Conservation (phyloP, 2,797 vertebrate genomes). For the Chiroxiphia lanceolata region DNA sequence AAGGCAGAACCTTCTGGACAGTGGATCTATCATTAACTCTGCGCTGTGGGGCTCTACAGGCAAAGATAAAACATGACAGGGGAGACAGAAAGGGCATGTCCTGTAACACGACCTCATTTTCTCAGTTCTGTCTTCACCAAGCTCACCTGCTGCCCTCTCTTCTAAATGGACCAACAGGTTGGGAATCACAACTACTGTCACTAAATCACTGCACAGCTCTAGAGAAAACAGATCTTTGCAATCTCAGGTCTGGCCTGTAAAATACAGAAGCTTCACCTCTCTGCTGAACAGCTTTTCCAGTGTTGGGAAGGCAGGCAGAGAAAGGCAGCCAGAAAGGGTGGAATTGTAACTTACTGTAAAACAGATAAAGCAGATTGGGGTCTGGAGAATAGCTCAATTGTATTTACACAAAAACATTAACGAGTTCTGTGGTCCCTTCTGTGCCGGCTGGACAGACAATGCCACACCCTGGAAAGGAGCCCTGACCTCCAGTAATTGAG, state of each 20-base stretch:
- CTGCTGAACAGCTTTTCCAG: background rate
- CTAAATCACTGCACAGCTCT: background rate
- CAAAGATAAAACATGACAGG: background rate
- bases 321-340: background rate
- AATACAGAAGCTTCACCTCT: background rate
- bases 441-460: background rate
- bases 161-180: background rate
- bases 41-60: accelerated
- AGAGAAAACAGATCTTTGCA: background rate
- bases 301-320: background rate
- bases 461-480: background rate
- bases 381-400: background rate
- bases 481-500: slow-evolving; percentile 20
- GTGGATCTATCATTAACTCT: background rate
- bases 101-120: background rate
- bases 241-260: background rate
- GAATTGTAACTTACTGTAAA: background rate
- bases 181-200: background rate
- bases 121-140: background rate
- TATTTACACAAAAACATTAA: slow-evolving; percentile 11
- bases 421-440: background rate
- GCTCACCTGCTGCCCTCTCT: background rate
- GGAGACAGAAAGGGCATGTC: background rate
- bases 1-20: background rate
- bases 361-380: background rate